These are phyloP conservation scores for Bovichtus diacanthus DNA, from an alignment of 2,797 vertebrate species.

Conservation along the genomic window DNA sequence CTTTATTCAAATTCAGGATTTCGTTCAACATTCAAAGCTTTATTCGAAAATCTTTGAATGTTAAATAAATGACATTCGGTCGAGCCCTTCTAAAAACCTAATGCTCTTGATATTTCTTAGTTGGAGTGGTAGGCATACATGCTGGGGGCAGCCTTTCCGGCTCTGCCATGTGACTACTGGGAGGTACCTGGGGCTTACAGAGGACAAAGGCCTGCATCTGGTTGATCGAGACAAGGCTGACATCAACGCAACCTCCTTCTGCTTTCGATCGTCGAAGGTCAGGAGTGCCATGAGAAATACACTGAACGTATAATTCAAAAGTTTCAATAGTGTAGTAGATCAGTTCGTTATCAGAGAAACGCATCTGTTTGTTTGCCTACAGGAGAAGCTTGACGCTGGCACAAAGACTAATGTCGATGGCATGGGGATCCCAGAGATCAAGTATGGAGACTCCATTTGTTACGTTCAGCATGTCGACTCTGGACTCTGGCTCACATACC, in stretches of 20 bases:
- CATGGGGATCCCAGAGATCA: constrained; percentile 95
- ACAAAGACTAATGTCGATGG: constrained; percentile 88
- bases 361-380: neutral
- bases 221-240: constrained; percentile 91
- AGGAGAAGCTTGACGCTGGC: constrained; percentile 89
- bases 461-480: constrained; percentile 93
- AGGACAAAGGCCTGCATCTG: constrained; percentile 90
- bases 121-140: constrained; percentile 94
- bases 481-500: constrained; percentile 94
- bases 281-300: constrained; percentile 27
- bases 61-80: too few relatives aligned
- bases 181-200: constrained; percentile 91
- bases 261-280: constrained; percentile 95
- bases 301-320: neutral
- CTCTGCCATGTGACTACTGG: constrained; percentile 94
- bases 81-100: neutral
- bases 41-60: too few relatives aligned
- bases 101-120: constrained; percentile 72
- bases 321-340: neutral
- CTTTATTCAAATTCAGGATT: too few relatives aligned
- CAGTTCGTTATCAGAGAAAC: neutral
- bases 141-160: constrained; percentile 94
- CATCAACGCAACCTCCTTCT: constrained; percentile 92
- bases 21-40: too few relatives aligned
- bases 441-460: constrained; percentile 96